phyloP scores from a whole-genome alignment of 2,113 vertebrate species.

The Ptyas mucosa region DNA sequence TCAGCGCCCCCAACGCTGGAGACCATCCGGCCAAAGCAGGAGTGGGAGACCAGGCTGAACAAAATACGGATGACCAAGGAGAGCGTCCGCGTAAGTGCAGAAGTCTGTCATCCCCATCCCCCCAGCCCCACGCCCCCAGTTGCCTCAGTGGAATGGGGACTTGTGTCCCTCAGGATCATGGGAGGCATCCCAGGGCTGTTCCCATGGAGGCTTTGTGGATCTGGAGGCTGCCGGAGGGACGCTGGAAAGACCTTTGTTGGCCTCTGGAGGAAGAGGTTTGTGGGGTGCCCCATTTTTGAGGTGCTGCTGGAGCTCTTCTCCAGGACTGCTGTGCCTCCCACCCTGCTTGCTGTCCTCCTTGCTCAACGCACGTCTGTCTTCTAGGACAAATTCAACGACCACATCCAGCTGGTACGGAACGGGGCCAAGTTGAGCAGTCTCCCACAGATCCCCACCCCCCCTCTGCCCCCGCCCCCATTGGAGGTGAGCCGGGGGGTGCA shows the following conservation, averaged over 20 bases:
- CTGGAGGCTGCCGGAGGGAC: no score
- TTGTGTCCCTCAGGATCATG: no score
- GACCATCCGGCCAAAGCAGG: conserved; percentile 72
- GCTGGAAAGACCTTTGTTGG: not conserved
- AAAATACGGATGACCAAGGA: conserved; percentile 74
- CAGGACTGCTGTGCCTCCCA: not conserved
- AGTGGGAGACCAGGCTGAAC: conserved; percentile 76
- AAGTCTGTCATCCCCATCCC: not conserved
- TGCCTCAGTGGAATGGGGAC: accelerated
- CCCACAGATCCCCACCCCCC: conserved; percentile 75
- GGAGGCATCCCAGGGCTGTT: not conserved
- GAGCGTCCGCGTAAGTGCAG: conserved; percentile 67
- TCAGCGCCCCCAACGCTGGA: conserved; percentile 71
- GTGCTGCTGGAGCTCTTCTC: not conserved
- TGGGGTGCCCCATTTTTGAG: not conserved
- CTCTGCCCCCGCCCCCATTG: conserved; percentile 78
- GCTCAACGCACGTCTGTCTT: not conserved
- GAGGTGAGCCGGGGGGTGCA: conserved; percentile 62
- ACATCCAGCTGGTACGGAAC: conserved; percentile 80
- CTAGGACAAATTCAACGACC: conserved; percentile 79
- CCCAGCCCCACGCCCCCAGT: no score
- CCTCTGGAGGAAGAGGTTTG: not conserved
- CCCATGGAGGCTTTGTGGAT: not conserved
- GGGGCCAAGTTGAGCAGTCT: conserved; percentile 82
- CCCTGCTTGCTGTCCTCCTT: not conserved